Evolutionary conservation across 2,797 vertebrate genomes (phyloP).

Genomic region (Pseudomugil gertrudae): DNA sequence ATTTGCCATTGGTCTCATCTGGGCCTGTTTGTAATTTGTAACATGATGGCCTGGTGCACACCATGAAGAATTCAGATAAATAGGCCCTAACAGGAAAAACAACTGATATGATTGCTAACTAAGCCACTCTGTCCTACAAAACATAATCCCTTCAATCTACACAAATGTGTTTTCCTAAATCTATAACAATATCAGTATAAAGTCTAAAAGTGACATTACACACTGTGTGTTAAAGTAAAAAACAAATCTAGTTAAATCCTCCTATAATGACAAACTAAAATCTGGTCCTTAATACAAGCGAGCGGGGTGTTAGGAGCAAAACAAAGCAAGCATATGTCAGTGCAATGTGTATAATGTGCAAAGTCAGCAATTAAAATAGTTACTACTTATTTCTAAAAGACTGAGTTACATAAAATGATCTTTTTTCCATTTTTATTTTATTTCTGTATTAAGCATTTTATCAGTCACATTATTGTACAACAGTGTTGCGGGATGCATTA

Average conservation of each 20-base stretch:
- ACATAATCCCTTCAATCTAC: constrained; percentile 28
- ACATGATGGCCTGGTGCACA: constrained; percentile 28
- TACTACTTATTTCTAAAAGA: background rate
- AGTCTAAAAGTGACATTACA: constrained; percentile 1
- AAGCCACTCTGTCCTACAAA: constrained; percentile 35
- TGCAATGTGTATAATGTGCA: too few relatives aligned
- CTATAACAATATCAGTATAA: background rate
- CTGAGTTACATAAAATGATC: background rate
- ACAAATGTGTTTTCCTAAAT: constrained; percentile 15
- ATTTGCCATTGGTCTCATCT: constrained; percentile 31
- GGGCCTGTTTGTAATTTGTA: constrained; percentile 59
- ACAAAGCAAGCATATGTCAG: background rate
- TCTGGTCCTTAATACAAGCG: background rate
- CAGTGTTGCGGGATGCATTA: background rate
- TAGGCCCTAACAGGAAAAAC: constrained; percentile 70
- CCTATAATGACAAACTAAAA: background rate
- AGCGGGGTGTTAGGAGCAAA: background rate
- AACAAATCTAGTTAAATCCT: background rate
- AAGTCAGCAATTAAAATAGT: background rate
- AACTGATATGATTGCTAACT: constrained; percentile 60
- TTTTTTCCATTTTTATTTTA: too few relatives aligned
- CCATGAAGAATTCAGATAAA: constrained; percentile 55
- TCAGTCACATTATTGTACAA: background rate
- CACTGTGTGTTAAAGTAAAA: background rate
- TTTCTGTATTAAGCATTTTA: too few relatives aligned